A percentile compares a stretch with the other conserved stretches of the same genome.
Evolutionary conservation across 2,113 vertebrate species (phyloP).

Genomic region (Sinocyclocheilus rhinocerous): DNA sequence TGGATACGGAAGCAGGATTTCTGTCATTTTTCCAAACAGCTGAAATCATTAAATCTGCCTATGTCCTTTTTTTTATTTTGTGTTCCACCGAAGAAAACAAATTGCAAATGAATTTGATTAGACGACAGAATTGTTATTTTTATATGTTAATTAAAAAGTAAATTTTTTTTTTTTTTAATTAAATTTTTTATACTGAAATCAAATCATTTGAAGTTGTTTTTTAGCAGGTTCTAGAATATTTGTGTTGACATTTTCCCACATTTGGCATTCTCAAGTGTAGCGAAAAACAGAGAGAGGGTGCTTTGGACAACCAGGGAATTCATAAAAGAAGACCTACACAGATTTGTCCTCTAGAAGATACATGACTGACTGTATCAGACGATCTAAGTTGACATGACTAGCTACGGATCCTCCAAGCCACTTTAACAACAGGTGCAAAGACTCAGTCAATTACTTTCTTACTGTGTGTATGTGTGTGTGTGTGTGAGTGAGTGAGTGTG

Average conservation of each 20-base stretch:
- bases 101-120: too few relatives aligned
- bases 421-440: constrained; percentile 35
- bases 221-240: background rate
- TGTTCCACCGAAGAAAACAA: too few relatives aligned
- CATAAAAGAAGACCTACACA: background rate
- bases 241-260: background rate
- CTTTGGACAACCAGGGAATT: background rate
- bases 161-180: background rate
- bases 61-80: too few relatives aligned
- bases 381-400: background rate
- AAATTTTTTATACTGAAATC: background rate
- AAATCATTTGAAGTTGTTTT: background rate
- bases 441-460: background rate
- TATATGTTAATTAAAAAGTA: background rate
- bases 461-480: background rate
- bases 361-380: background rate
- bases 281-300: background rate
- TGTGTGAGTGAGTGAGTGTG: background rate
- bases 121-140: too few relatives aligned
- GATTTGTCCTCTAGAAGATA: constrained; percentile 18
- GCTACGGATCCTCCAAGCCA: constrained; percentile 16
- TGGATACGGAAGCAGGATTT: too few relatives aligned
- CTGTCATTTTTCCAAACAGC: too few relatives aligned
- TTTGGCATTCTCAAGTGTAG: background rate
- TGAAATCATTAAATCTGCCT: too few relatives aligned